These are phyloP conservation scores for Trichonephila clavipes DNA, from an alignment of 1,140 invertebrate genomes.

Conservation along the genomic window DNA sequence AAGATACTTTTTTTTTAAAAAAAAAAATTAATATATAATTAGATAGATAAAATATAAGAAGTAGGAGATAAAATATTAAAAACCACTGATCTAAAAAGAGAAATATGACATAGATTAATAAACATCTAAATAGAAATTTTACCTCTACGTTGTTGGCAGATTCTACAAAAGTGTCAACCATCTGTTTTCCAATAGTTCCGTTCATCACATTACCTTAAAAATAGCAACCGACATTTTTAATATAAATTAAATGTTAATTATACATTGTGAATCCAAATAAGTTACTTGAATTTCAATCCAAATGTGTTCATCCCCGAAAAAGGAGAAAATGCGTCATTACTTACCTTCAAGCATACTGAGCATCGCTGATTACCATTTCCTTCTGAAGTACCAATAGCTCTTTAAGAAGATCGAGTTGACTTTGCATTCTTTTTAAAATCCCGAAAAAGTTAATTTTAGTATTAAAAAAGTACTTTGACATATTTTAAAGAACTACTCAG, in stretches of 20 bases:
- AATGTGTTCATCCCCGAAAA: not conserved
- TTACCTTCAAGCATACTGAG: constrained; percentile 99
- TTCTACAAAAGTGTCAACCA: constrained; percentile 99
- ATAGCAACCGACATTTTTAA: not conserved
- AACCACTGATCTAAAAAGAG: constrained; percentile 29
- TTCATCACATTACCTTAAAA: constrained; percentile 91
- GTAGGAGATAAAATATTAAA: not conserved
- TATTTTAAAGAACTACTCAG: too few species aligned
- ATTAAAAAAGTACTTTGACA: not conserved
- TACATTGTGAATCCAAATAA: too few species aligned
- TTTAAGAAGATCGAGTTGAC: constrained; percentile 97
- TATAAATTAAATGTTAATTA: too few species aligned
- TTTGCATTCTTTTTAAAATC: constrained; percentile 88
- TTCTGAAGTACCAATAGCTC: constrained; percentile 99
- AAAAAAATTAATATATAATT: too few species aligned
- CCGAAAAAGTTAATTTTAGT: not conserved
- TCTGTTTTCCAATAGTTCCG: constrained; percentile 99
- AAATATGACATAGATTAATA: not conserved
- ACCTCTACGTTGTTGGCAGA: constrained; percentile 98
- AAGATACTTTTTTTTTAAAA: too few species aligned
- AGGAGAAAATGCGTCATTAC: not conserved
- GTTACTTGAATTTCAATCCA: too few species aligned
- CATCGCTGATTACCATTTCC: constrained; percentile 99
- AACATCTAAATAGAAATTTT: constrained; percentile 58
- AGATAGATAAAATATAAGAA: too few species aligned